phyloP scores from a whole-genome alignment of 2,888 invertebrate genomes.

The Melieria crassipennis region DNA sequence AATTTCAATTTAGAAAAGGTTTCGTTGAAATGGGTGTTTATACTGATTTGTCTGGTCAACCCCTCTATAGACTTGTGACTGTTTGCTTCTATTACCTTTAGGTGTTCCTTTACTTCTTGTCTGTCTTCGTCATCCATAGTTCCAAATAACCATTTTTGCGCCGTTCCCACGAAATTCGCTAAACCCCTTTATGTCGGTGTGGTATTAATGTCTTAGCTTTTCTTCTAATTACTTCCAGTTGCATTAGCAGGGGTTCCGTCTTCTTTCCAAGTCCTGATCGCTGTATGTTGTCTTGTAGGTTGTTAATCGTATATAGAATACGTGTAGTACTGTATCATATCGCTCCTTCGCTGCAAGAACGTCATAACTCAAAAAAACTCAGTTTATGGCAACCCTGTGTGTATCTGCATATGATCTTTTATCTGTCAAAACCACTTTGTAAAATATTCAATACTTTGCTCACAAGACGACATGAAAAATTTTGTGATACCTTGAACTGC shows the following conservation, averaged over 20 bases:
- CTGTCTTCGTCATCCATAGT: constrained; percentile 10
- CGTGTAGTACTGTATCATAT: constrained; percentile 14
- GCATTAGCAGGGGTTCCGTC: constrained; percentile 4
- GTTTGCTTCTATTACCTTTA: constrained; percentile 12
- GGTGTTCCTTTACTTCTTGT: not conserved
- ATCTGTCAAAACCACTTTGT: no score
- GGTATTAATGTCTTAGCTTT: constrained; percentile 5
- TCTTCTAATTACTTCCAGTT: not conserved
- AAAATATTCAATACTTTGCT: no score
- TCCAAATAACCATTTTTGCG: constrained; percentile 10
- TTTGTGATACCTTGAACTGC: no score
- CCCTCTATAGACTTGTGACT: not conserved
- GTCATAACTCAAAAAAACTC: no score
- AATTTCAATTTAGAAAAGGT: not conserved
- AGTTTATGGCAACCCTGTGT: no score
- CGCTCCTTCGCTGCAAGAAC: no score
- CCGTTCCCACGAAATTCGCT: not conserved
- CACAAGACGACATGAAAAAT: no score
- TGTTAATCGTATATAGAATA: not conserved
- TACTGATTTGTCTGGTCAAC: not conserved
- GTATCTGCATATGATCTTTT: no score
- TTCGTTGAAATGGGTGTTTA: constrained; percentile 18
- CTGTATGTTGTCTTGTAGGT: not conserved
- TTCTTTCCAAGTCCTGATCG: not conserved
- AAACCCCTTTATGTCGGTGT: not conserved